Evolutionary conservation across 2,888 invertebrate genomes (phyloP).

Genomic region (Tenodera sinensis): DNA sequence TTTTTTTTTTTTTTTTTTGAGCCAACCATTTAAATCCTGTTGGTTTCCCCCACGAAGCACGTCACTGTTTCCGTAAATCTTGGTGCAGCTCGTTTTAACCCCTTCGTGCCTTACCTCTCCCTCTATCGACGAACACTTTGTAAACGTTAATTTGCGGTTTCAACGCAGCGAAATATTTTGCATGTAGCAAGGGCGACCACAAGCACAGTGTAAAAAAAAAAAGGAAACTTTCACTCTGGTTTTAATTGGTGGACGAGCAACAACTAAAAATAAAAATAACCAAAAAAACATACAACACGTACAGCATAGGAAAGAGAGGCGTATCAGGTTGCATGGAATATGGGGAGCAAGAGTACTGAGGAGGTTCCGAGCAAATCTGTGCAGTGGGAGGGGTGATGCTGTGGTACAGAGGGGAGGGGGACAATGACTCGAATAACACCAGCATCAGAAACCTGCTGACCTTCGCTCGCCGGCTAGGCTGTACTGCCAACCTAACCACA

Average conservation of each 20-base stretch:
- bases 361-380: not conserved
- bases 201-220: not conserved
- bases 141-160: not conserved
- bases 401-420: not conserved
- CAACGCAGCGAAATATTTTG: not conserved
- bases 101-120: not conserved
- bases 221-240: not conserved
- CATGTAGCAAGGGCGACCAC: not conserved
- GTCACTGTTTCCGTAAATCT: no score
- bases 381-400: no score
- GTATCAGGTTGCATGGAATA: not conserved
- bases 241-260: not conserved
- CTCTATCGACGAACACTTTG: not conserved
- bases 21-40: no score
- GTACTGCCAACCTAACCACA: not conserved
- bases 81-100: not conserved
- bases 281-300: not conserved
- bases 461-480: not conserved
- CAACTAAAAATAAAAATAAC: not conserved
- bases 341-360: not conserved
- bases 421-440: not conserved
- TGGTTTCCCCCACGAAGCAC: no score
- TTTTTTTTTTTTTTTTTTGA: no score
- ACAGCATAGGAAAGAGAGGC: not conserved
- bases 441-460: not conserved